phyloP scores from a whole-genome alignment of 2,888 invertebrate genomes.

The Bimastos eiseni region DNA sequence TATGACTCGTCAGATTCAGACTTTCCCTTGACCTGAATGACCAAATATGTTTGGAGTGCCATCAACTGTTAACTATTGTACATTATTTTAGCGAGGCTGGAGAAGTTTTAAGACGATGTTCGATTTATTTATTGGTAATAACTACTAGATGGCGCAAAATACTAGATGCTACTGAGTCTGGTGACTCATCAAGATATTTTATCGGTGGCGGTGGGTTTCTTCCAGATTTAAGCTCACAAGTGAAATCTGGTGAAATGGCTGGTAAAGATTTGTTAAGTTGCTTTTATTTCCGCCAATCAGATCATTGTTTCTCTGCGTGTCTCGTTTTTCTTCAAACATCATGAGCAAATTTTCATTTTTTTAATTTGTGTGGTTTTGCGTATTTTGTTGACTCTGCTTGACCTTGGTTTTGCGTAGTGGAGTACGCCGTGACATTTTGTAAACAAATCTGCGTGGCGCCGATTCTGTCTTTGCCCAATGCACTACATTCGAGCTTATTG shows the following conservation, averaged over 20 bases:
- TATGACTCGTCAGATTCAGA: too few relatives aligned
- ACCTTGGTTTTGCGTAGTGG: constrained; percentile 3
- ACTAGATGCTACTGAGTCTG: background rate
- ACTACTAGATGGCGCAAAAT: constrained; percentile 13
- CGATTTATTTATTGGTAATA: background rate
- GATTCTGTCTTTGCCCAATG: background rate
- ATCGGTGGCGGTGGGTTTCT: background rate
- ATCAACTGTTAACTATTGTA: too few relatives aligned
- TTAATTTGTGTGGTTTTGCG: background rate
- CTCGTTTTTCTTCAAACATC: background rate
- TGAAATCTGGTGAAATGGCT: background rate
- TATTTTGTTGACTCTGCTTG: background rate
- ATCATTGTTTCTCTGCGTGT: background rate
- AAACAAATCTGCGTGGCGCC: background rate
- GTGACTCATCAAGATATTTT: background rate
- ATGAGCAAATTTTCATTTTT: background rate
- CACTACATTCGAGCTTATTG: background rate
- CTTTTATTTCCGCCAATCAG: background rate
- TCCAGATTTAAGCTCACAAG: background rate
- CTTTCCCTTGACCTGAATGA: too few relatives aligned
- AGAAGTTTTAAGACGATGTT: too few relatives aligned
- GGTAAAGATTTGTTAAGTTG: background rate
- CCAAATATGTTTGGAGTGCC: too few relatives aligned
- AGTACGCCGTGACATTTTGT: background rate
- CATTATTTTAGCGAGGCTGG: too few relatives aligned